Base-by-base conservation (phyloP, 37 sponge, comb jelly and placozoan species). In the Ianthella basta region DNA sequence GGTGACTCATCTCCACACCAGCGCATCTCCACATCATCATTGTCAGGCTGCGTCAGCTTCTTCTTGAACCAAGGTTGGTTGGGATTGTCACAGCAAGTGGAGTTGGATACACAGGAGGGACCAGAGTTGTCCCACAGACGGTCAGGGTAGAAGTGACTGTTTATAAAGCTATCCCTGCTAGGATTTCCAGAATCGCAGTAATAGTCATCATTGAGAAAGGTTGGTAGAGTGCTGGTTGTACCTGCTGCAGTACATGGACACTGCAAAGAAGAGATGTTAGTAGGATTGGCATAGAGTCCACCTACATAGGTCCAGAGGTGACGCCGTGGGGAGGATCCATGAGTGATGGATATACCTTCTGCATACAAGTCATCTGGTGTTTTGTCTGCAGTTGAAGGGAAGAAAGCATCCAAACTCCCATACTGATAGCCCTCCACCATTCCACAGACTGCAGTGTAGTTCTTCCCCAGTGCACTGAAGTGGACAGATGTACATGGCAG, bases 81-180 rank as follows among this genome's bases (percentile, higher is more conserved):
- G 24, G 78, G 78, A 75, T 75, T 75, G 78, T 40, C 21, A 50
- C 78, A 75, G 38, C 78, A 75, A 50, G 78, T 75, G 54, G 78
- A 75, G 24, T 50, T 50, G 3, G 53, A 75, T 19, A 41, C 44
- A 75, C 78, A 75, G 54, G 78, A 75, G 24, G 54, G 70, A 34
- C 29, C 70, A 69, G 70, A 69, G 70, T 30, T 69, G 70, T 69
- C 70, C 70, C 70, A 69, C 70, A 69, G 34, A 32, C 34, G 70
- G 34, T 69, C 70, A 32, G 70, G 70, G 70, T 69, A 69, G 70
- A 69, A 35, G 34, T 69, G 70, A 33, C 33, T 20, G 8, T 69
- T 30, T 3, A 69, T 29, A 33, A 34, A 69, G 70, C 70, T 30
- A 30, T 30, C 34, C 34, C 70, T 35, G 34, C 70, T 69, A 69